Evolutionary conservation across 2,113 vertebrate species (phyloP), one percentile per base, ranked within the genome.

Genomic region (Equus przewalskii): DNA sequence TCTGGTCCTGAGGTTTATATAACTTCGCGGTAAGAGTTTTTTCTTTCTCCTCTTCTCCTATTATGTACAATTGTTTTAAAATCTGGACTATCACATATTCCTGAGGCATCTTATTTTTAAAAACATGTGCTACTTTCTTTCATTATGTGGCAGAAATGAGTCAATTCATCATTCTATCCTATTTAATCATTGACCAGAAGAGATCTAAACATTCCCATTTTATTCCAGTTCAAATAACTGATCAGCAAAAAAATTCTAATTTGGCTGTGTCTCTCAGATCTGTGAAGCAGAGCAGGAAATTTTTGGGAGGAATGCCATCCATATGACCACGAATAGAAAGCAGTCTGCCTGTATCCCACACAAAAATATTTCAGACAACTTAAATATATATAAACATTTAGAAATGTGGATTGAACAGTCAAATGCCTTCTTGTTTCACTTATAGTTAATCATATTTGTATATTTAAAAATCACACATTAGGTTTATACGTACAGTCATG

Each of bases 201-300:
- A 94, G 92, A 89, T 76, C 18, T 86, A 92, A 75, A 70, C 51
- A 88, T 91, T 76, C 21, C 30, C 56, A 54, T 93, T 94, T 92
- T 89, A 78, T 91, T 95, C 88, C 88, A 96, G 81, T 75, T 95
- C 89, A 92, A 70, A 94, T 78, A 83, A 84, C 65, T 54, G 80
- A 91, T 72, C 62, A 87, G 79, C 56, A 94, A 80, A 94, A 76
- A 75, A 67, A 36, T 18, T 85, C 88, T 83, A 69, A 88, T 94
- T 94, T 97, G 91, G 81, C 73, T 58, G 5, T 80, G 56, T 97
- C 94, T 94, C 73, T 97, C 73, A 91, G 78, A 88, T 91, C 70
- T 96, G 88, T 76, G 93, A 92, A 97, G 88, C 92, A 89, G 93
- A 95, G 92, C 92, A 97, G 82, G 86, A 95, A 81, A 94, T 94